These are phyloP conservation scores for Pyrgilauda ruficollis DNA, from an alignment of 2,113 vertebrate species.

Conservation along the genomic window DNA sequence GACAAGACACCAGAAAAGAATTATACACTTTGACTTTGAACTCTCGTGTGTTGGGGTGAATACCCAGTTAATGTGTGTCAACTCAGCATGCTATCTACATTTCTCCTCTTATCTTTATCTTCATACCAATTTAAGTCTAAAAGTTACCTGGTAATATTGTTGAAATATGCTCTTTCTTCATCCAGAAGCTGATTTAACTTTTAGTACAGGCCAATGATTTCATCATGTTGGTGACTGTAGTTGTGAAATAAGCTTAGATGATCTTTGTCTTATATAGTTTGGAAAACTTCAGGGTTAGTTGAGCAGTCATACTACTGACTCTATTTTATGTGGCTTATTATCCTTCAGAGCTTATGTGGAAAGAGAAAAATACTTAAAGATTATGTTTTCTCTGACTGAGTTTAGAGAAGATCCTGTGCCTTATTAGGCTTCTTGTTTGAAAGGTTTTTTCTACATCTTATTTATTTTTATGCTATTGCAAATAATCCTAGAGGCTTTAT, in stretches of 20 bases:
- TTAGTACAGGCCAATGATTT: slow-evolving; percentile 13
- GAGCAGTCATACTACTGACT: neutral
- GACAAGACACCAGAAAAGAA: neutral
- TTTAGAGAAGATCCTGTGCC: neutral
- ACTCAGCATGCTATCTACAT: neutral
- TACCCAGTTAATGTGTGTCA: neutral
- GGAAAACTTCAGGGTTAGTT: slow-evolving; percentile 33
- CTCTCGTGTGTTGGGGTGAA: neutral
- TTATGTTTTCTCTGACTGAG: neutral
- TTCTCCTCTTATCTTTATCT: neutral
- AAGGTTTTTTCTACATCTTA: neutral
- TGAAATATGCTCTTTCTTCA: slow-evolving; percentile 3
- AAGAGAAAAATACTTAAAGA: neutral
- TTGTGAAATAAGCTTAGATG: slow-evolving; percentile 8
- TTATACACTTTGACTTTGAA: neutral
- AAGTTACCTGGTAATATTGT: neutral
- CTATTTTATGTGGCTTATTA: slow-evolving; percentile 25
- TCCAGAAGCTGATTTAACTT: slow-evolving; percentile 18
- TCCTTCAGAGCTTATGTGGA: neutral
- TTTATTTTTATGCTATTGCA: neutral
- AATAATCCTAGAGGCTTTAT: neutral
- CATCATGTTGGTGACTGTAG: neutral
- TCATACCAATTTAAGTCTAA: neutral
- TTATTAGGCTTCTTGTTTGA: neutral
- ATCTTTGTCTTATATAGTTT: neutral